phyloP scores from a whole-genome alignment of 2,797 vertebrate genomes.

The Scyliorhinus canicula region DNA sequence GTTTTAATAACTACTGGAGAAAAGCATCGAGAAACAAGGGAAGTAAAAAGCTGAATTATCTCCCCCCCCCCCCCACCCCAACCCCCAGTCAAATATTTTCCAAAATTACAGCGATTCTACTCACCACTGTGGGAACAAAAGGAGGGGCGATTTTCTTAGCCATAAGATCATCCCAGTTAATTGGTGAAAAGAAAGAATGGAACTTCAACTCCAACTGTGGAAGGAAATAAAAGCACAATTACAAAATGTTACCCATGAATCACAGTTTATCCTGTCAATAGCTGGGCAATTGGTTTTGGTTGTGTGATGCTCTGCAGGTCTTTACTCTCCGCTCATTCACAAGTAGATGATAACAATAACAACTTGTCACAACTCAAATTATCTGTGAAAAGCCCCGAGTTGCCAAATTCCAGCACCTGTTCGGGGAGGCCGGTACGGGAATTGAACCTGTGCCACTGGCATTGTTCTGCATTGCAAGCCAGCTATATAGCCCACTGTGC shows the following conservation, averaged over 20 bases:
- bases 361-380: too few species aligned
- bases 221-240: neutral
- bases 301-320: neutral
- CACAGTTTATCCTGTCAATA: neutral
- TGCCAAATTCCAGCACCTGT: too few species aligned
- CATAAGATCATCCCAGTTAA: slow-evolving; percentile 74
- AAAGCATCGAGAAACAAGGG: neutral
- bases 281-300: neutral
- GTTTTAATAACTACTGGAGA: neutral
- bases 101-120: slow-evolving; percentile 40
- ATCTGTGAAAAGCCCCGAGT: too few species aligned
- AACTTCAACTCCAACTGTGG: slow-evolving; percentile 62
- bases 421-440: too few species aligned
- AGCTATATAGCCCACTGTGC: too few species aligned
- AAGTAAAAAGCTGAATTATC: neutral
- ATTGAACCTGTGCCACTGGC: too few species aligned
- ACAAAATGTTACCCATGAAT: too few species aligned
- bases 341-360: too few species aligned
- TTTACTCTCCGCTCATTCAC: neutral
- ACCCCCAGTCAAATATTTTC: neutral
- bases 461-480: too few species aligned
- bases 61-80: too few species aligned
- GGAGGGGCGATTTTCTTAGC: slow-evolving; percentile 64
- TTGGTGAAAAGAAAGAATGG: slow-evolving; percentile 69
- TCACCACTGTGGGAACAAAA: slow-evolving; percentile 66